These are phyloP conservation scores for Linnaemya tessellans DNA, from an alignment of 2,888 invertebrate species.

Conservation along the genomic window DNA sequence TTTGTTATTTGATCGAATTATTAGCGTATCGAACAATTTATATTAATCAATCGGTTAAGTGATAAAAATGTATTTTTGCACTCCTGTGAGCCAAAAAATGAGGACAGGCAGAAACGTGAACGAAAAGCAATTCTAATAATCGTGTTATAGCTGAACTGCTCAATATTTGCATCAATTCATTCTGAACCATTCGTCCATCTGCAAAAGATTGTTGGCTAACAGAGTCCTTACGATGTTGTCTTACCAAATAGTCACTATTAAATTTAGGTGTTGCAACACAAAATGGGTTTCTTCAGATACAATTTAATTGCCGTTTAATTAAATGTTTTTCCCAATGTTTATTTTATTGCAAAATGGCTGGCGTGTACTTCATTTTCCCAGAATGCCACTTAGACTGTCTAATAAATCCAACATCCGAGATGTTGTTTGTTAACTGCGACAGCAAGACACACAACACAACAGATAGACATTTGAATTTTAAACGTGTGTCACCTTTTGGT, in stretches of 20 bases:
- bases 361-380: slow-evolving; percentile 1
- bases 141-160: too few species aligned
- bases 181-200: neutral
- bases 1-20: too few species aligned
- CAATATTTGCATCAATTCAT: too few species aligned
- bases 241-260: too few species aligned
- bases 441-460: slow-evolving; percentile 14
- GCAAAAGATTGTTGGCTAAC: neutral
- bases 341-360: neutral
- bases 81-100: too few species aligned
- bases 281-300: neutral
- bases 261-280: neutral
- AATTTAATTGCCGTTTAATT: neutral
- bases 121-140: too few species aligned
- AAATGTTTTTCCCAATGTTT: slow-evolving; percentile 8
- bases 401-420: slow-evolving; percentile 33
- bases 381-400: slow-evolving; percentile 36
- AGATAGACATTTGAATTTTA: slow-evolving; percentile 45
- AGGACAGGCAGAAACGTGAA: too few species aligned
- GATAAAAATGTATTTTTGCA: too few species aligned
- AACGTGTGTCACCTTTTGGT: slow-evolving; percentile 60
- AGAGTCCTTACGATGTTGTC: too few species aligned
- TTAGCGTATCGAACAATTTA: too few species aligned
- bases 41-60: too few species aligned
- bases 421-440: slow-evolving; percentile 36